Conservation (phyloP, 2,113 vertebrate genomes). For the Myiagra hebetior region DNA sequence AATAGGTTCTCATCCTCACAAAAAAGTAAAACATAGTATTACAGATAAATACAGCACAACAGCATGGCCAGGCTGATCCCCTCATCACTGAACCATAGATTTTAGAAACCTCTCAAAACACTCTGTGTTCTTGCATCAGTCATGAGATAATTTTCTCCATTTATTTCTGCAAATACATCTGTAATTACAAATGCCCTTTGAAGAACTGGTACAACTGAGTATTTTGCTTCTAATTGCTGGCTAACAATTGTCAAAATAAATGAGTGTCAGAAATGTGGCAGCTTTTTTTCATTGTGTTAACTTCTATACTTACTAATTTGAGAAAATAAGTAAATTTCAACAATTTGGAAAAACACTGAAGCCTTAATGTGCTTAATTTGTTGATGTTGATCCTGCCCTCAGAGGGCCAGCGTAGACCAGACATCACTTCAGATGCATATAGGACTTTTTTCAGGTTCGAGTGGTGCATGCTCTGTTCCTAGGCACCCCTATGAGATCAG, state of each 20-base stretch:
- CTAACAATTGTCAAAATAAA: neutral
- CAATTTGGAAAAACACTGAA: neutral
- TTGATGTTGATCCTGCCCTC: neutral
- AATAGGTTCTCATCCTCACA: neutral
- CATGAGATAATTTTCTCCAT: neutral
- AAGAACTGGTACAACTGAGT: neutral
- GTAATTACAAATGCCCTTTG: neutral
- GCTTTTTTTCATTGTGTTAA: neutral
- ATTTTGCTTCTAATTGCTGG: neutral
- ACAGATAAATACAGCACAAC: neutral
- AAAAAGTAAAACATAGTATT: neutral
- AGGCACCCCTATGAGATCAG: neutral
- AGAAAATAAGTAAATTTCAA: neutral
- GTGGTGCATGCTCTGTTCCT: neutral
- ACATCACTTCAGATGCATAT: neutral
- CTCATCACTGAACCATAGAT: neutral
- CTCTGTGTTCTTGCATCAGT: neutral
- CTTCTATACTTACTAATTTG: neutral
- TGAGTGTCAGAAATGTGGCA: neutral
- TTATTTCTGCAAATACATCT: neutral
- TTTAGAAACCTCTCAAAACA: neutral
- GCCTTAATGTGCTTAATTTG: neutral
- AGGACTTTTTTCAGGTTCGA: neutral
- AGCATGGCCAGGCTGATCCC: neutral
- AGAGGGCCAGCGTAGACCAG: neutral